A percentile compares a stretch with the other conserved stretches of the same genome.
Conservation (phyloP, 2,797 vertebrate genomes). For the Bufotes viridis region DNA sequence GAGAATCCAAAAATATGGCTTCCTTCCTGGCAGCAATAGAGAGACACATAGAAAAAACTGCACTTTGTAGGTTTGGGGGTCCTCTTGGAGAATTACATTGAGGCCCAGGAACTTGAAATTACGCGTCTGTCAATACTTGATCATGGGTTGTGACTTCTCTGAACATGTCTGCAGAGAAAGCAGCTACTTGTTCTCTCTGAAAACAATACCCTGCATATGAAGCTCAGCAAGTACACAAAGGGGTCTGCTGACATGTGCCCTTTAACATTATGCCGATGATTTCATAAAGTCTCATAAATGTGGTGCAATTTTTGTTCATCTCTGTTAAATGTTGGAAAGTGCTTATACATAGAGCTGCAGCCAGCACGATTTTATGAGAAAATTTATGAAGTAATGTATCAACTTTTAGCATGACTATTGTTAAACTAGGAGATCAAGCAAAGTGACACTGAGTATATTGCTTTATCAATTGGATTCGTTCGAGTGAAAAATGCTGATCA, state of each 20-base stretch:
- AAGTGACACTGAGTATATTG: slow-evolving; percentile 83
- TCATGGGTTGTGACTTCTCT: not conserved
- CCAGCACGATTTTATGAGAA: slow-evolving; percentile 75
- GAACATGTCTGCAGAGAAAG: not conserved
- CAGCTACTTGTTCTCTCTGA: not conserved
- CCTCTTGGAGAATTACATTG: no score
- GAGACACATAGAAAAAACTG: no score
- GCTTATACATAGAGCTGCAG: slow-evolving; percentile 72
- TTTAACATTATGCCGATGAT: slow-evolving; percentile 16
- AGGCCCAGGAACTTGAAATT: no score
- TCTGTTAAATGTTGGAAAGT: slow-evolving; percentile 73
- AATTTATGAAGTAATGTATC: slow-evolving; percentile 82
- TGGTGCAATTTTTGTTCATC: slow-evolving; percentile 55
- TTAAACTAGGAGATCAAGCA: slow-evolving; percentile 82
- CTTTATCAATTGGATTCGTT: slow-evolving; percentile 85
- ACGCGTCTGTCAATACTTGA: not conserved
- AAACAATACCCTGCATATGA: not conserved
- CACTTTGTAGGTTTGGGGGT: no score
- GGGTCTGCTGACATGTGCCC: not conserved
- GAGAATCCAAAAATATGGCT: no score
- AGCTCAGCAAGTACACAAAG: not conserved
- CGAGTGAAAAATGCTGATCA: slow-evolving; percentile 85
- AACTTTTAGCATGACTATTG: slow-evolving; percentile 83
- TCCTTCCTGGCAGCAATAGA: no score
- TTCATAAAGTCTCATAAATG: slow-evolving; percentile 56